Conservation (phyloP, 2,888 invertebrate genomes). For the Desoria tigrina region DNA sequence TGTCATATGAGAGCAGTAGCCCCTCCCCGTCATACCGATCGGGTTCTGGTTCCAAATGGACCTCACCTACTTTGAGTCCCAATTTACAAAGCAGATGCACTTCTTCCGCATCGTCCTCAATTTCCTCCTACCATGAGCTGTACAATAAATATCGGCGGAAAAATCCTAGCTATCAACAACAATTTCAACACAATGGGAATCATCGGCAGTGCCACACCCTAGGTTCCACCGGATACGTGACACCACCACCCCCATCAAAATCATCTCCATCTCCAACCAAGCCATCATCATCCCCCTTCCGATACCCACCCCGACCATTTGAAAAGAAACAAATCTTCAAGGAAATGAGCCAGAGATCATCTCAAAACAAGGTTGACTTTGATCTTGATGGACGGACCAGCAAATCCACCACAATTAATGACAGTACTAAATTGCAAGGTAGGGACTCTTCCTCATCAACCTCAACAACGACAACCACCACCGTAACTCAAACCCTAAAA, state of each 20-base stretch:
- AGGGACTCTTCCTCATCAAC: no score
- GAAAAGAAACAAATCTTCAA: constrained; percentile 37
- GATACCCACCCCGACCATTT: constrained; percentile 35
- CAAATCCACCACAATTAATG: no score
- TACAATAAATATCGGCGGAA: constrained; percentile 40
- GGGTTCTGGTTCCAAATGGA: no score
- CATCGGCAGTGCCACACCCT: neutral
- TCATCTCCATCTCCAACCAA: neutral
- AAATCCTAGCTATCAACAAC: constrained; percentile 35
- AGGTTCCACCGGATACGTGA: no score
- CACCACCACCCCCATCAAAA: neutral
- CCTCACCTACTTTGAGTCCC: no score
- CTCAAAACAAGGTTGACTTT: no score
- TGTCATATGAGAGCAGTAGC: no score
- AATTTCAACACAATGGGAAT: neutral
- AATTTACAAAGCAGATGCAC: no score
- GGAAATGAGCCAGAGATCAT: constrained; percentile 11
- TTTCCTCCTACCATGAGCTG: constrained; percentile 37
- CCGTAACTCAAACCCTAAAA: neutral
- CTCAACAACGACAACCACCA: neutral
- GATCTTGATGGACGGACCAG: no score
- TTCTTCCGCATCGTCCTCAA: constrained; percentile 28
- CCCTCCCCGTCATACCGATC: no score
- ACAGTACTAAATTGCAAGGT: no score
- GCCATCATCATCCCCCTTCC: constrained; percentile 6